phyloP scores from a whole-genome alignment of 2,113 vertebrate genomes.

The Myrmophylax atrothorax region DNA sequence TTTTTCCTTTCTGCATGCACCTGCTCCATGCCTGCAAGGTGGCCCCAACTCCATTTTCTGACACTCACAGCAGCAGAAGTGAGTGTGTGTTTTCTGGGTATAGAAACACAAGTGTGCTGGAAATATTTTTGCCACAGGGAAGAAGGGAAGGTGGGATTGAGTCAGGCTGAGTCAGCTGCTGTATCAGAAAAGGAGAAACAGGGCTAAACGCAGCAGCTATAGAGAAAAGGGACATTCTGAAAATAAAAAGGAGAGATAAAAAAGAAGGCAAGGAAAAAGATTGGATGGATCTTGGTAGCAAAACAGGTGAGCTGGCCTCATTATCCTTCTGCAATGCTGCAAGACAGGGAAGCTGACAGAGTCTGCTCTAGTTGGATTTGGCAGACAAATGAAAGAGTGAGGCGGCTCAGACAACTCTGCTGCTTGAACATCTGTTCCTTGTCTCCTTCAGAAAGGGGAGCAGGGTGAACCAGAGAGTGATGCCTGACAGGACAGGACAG shows the following conservation, averaged over 20 bases:
- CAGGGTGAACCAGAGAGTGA: background rate
- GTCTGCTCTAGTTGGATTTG: background rate
- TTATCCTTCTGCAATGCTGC: background rate
- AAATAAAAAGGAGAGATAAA: accelerated
- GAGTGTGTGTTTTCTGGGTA: too few relatives aligned
- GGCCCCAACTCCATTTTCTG: background rate
- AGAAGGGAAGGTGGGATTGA: background rate
- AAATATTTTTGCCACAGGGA: background rate
- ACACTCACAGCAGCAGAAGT: background rate
- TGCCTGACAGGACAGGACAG: background rate
- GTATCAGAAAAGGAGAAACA: background rate
- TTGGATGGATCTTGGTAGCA: background rate
- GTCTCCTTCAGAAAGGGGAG: background rate
- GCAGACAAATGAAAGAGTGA: background rate
- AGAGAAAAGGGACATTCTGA: background rate
- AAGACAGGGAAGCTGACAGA: background rate
- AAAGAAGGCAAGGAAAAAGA: background rate
- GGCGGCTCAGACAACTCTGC: background rate
- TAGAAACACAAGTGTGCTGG: background rate
- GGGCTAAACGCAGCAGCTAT: background rate
- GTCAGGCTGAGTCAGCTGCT: background rate
- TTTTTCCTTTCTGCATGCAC: background rate
- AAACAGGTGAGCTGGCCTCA: background rate
- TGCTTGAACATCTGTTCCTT: conserved; percentile 8
- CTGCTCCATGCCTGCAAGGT: background rate